Evolutionary conservation across 2,888 invertebrate genomes (phyloP).

Genomic region (Platycheirus albimanus): DNA sequence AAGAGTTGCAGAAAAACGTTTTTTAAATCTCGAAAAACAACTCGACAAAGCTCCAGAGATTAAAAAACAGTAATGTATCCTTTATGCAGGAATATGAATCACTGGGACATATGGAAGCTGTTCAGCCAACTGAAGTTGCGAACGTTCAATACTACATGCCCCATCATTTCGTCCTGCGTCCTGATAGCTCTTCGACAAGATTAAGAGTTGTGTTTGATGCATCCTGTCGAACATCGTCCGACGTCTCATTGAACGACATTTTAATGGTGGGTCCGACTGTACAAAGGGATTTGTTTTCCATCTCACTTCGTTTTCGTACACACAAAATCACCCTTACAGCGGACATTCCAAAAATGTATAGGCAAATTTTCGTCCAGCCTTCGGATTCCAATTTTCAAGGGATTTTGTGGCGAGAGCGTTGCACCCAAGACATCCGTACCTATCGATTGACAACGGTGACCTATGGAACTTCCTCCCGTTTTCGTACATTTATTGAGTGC

Average conservation of each 20-base stretch:
- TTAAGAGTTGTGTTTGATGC: conserved; percentile 31
- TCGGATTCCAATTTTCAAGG: neutral
- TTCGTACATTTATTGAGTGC: conserved; percentile 43
- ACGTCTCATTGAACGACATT: conserved; percentile 53
- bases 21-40: conserved; percentile 25
- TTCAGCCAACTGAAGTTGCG: conserved; percentile 3
- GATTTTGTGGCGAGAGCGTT: neutral
- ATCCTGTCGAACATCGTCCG: conserved; percentile 1
- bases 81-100: conserved; percentile 43
- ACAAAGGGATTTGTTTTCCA: neutral
- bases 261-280: conserved; percentile 31
- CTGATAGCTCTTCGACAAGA: conserved; percentile 1
- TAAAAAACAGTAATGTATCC: conserved; percentile 11
- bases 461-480: conserved; percentile 15
- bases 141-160: conserved; percentile 8
- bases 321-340: neutral
- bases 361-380: neutral
- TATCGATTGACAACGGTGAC: conserved; percentile 39
- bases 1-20: conserved; percentile 26
- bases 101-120: conserved; percentile 27
- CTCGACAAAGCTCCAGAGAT: conserved; percentile 20
- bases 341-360: conserved; percentile 1
- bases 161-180: neutral
- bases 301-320: neutral
- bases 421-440: conserved; percentile 18